Conservation (phyloP, 30 jellyfish, hydroid and myxozoan species). For the Chironex yamaguchii region DNA sequence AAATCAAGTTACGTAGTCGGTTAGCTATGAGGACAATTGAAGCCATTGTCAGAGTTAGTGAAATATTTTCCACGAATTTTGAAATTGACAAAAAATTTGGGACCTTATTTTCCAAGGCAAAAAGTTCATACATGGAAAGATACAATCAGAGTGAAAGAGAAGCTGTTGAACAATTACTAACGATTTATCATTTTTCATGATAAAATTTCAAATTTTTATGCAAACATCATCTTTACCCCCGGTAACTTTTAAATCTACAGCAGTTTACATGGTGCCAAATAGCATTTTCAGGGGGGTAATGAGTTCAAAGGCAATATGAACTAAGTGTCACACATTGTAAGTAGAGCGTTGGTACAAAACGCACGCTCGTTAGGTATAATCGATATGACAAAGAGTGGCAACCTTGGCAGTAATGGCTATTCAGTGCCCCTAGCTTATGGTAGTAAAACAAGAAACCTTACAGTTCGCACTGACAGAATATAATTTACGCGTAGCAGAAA, state of each 20-base stretch:
- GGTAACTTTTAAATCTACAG: too few species aligned
- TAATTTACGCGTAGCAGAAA: too few species aligned
- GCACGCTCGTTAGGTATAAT: background rate
- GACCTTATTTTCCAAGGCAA: background rate
- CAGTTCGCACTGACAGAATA: too few species aligned
- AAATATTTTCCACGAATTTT: conserved; percentile 17
- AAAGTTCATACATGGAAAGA: background rate
- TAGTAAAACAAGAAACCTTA: too few species aligned
- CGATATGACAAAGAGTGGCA: background rate
- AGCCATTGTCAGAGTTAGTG: conserved; percentile 61
- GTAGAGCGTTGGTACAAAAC: background rate
- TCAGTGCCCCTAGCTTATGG: too few species aligned
- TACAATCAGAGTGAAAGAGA: background rate
- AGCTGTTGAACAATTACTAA: background rate
- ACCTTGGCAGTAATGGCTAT: too few species aligned
- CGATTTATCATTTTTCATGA: too few species aligned
- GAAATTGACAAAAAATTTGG: background rate
- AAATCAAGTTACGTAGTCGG: conserved; percentile 24
- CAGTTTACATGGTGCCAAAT: too few species aligned
- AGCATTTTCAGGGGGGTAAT: too few species aligned
- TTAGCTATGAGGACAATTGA: conserved; percentile 43
- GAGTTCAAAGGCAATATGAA: background rate
- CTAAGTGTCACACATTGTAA: background rate
- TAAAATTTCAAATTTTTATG: too few species aligned
- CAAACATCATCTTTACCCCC: too few species aligned